Evolutionary conservation across 2,797 vertebrate species (phyloP), one percentile per base, ranked within the genome.

Genomic region (Diplodus puntazzo): DNA sequence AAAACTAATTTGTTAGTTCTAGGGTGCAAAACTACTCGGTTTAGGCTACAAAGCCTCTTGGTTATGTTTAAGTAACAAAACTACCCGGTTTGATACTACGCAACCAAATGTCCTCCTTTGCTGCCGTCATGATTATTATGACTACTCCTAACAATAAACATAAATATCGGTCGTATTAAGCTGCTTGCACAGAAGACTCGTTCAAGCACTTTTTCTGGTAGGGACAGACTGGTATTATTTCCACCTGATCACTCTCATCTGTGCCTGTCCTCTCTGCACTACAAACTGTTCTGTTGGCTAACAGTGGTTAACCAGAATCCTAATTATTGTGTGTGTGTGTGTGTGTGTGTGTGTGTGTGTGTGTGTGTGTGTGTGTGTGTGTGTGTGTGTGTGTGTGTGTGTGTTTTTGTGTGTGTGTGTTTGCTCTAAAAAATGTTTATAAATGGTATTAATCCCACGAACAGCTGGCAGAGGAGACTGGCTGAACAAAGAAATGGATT

Each of bases 401-500:
- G 30, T 34, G 34, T 39, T 8, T 39, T 8, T 39, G 34, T 39
- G 39, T 11, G 10, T 39, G 65, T 69, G 65, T 23, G 23, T 59
- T 69, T 10, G 27, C 34, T 57, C 57, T 58, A 20, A 67, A 67
- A 78, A 57, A 49, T 66, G 43, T 39, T 52, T 43, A 14, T 14
- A 49, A 74, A 52, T 43, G 17, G 23, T 14, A 20, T 54, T 50
- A 53, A 62, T 61, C 25, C 60, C 77, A 54, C 5, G 18, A 45
- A 69, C 48, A 45, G 63, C 68, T 46, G 61, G 63, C 9, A 0
- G 46, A 52, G 23, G 11, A 43, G 52, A 71, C 50, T 3, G 23
- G 48, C 76, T 6, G 53, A 23, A 69, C 50, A 78, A 77, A 67
- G 52, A 52, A 39, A 53, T 14, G 12, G 58, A 80, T 88, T 75